Base-by-base conservation (phyloP, 1,140 invertebrate species). In the Ectropis grisescens region DNA sequence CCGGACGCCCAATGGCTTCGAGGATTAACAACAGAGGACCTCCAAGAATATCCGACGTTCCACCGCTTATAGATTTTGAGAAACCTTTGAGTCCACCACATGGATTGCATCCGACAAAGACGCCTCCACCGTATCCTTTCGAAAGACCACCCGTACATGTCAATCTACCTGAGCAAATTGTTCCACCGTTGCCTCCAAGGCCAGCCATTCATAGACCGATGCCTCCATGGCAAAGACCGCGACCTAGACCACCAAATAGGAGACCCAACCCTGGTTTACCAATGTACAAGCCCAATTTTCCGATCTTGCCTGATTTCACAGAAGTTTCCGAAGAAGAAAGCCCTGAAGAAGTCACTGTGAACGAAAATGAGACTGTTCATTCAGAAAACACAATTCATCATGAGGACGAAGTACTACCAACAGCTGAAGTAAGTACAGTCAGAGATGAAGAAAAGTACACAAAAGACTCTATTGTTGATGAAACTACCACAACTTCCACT, bases 21-120 rank as follows among this genome's bases (percentile, higher is more conserved):
- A 87, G 94, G 41, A 96, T 96, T 19, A 97, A 97, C 56, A 95
- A 96, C 61, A 82, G 94, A 28, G 94, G 93, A 1, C 94, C 94
- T 0, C 93, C 93, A 0, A 85, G 91, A 30, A 91, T 93, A 31
- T 88, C 90, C 0, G 92, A 94, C 50, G 80, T 90, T 1, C 89
- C 90, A 10, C 84, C 86, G 1, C 53, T 91, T 15, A 87, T 87
- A 9, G 89, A 93, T 34, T 89, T 91, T 38, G 90, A 93, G 53
- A 72, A 58, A 26, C 69, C 59, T 11, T 50, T 60, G 0, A 85
- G 84, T 3, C 37, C 58, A 43, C 35, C 58, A 9, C 61, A 66
- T 28, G 32, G 51, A 2, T 78, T 53, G 19, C 30, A 83, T 52
- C 54, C 81, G 37, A 80, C 86, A 33, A 64, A 85, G 54, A 72